Conservation (phyloP, 2,888 invertebrate genomes). For the Hemistola chrysoprasaria region DNA sequence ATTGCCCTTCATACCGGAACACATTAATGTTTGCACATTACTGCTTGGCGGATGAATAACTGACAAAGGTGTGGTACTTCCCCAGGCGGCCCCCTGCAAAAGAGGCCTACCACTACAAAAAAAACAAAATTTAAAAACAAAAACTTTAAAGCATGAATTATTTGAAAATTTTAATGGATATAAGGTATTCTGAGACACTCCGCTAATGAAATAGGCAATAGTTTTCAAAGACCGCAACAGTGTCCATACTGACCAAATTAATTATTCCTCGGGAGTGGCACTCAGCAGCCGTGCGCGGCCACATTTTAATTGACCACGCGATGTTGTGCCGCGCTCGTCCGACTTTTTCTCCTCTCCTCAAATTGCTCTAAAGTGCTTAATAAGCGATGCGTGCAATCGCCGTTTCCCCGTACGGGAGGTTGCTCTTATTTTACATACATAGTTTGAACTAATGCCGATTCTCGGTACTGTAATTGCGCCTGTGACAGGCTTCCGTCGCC, state of each 20-base stretch:
- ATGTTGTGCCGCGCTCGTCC: constrained; percentile 69
- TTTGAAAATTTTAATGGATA: too few relatives aligned
- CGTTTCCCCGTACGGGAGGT: constrained; percentile 78
- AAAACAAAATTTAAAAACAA: too few relatives aligned
- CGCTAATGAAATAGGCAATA: too few relatives aligned
- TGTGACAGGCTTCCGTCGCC: constrained; percentile 82
- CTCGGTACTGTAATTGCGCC: constrained; percentile 78
- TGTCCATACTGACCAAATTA: constrained; percentile 9
- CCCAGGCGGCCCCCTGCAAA: too few relatives aligned
- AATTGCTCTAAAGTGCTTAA: constrained; percentile 82
- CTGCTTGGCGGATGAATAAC: too few relatives aligned
- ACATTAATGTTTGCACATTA: too few relatives aligned
- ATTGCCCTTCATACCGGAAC: too few relatives aligned
- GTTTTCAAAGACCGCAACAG: too few relatives aligned
- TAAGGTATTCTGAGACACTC: too few relatives aligned
- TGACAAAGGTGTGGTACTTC: too few relatives aligned
- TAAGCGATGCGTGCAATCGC: constrained; percentile 81
- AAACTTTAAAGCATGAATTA: too few relatives aligned
- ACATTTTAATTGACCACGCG: constrained; percentile 82
- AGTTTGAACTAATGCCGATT: constrained; percentile 81
- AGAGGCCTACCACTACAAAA: too few relatives aligned
- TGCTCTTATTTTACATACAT: constrained; percentile 81
- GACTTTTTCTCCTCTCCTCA: constrained; percentile 76
- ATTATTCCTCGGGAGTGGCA: constrained; percentile 33
- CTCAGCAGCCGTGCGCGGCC: constrained; percentile 63